phyloP scores from a whole-genome alignment of 2,888 invertebrate species.

The Octonoba sinensis region DNA sequence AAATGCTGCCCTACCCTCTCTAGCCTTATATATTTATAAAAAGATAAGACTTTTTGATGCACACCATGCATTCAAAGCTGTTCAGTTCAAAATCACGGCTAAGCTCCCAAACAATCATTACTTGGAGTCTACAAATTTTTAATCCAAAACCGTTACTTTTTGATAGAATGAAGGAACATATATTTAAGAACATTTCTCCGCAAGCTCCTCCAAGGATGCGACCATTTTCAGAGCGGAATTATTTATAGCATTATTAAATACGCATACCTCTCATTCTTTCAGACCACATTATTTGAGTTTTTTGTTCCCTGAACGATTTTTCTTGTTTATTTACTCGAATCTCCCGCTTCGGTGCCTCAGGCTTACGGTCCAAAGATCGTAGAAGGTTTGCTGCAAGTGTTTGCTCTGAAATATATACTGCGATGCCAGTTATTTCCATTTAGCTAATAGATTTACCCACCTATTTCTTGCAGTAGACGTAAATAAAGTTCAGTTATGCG shows the following conservation, averaged over 20 bases:
- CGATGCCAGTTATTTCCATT: conserved; percentile 38
- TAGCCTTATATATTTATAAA: too few relatives aligned
- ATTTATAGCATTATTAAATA: conserved; percentile 50
- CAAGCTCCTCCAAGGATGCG: conserved; percentile 26
- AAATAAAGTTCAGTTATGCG: conserved; percentile 45
- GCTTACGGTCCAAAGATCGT: conserved; percentile 7
- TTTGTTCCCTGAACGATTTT: conserved; percentile 6
- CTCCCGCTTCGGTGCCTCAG: conserved; percentile 18
- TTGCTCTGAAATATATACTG: conserved; percentile 27
- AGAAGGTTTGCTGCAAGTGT: conserved; percentile 7
- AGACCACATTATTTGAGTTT: not conserved
- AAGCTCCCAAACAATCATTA: too few relatives aligned
- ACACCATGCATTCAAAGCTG: too few relatives aligned
- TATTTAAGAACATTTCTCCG: conserved; percentile 49
- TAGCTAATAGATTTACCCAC: conserved; percentile 49
- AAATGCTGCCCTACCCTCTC: too few relatives aligned
- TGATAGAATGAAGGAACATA: not conserved
- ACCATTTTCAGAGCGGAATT: conserved; percentile 28
- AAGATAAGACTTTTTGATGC: too few relatives aligned
- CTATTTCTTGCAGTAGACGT: conserved; percentile 39
- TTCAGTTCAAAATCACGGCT: too few relatives aligned
- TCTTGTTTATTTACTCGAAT: conserved; percentile 39
- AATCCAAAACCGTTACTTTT: too few relatives aligned
- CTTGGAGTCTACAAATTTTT: too few relatives aligned
- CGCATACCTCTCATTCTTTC: conserved; percentile 41